A percentile compares a stretch with the other conserved stretches of the same genome.
phyloP scores from a whole-genome alignment of 2,888 invertebrate genomes.

The Pachliopta kotzebuea region DNA sequence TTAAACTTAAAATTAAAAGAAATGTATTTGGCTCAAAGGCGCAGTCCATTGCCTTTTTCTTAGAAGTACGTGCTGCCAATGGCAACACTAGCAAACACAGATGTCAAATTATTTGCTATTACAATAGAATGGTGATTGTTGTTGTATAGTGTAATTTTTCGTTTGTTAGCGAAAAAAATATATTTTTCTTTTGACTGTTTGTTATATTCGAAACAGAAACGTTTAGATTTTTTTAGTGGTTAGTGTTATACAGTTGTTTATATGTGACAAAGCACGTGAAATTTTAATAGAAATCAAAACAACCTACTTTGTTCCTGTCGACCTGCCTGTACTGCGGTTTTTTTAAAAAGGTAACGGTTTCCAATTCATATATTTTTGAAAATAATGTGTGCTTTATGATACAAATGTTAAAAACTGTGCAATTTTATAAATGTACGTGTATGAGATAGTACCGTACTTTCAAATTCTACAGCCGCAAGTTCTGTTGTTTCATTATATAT shows the following conservation, averaged over 20 bases:
- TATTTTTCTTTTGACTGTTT: slow-evolving; percentile 54
- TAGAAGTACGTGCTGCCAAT: slow-evolving; percentile 30
- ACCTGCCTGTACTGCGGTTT: slow-evolving; percentile 64
- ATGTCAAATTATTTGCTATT: slow-evolving; percentile 31
- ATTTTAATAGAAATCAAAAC: slow-evolving; percentile 51
- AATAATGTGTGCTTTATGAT: slow-evolving; percentile 20
- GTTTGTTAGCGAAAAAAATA: slow-evolving; percentile 60
- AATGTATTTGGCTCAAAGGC: neutral
- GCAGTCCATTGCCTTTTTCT: neutral
- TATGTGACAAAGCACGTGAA: slow-evolving; percentile 53
- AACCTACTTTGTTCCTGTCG: slow-evolving; percentile 71
- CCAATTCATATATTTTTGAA: slow-evolving; percentile 34
- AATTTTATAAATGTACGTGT: neutral
- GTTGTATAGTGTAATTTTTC: slow-evolving; percentile 53
- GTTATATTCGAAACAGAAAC: slow-evolving; percentile 43
- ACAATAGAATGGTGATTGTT: slow-evolving; percentile 35
- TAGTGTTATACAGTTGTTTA: slow-evolving; percentile 52
- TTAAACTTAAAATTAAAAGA: too few relatives aligned
- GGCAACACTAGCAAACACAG: slow-evolving; percentile 35
- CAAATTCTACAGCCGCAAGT: neutral
- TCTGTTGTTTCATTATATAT: neutral
- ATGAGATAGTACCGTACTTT: neutral
- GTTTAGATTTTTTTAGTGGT: slow-evolving; percentile 48
- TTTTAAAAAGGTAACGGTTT: slow-evolving; percentile 74
- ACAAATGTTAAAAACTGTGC: neutral